Percentiles rank a stretch among this genome's conserved stretches.
phyloP scores from a whole-genome alignment of 2,888 invertebrate genomes.

The Auanema freiburgensis region DNA sequence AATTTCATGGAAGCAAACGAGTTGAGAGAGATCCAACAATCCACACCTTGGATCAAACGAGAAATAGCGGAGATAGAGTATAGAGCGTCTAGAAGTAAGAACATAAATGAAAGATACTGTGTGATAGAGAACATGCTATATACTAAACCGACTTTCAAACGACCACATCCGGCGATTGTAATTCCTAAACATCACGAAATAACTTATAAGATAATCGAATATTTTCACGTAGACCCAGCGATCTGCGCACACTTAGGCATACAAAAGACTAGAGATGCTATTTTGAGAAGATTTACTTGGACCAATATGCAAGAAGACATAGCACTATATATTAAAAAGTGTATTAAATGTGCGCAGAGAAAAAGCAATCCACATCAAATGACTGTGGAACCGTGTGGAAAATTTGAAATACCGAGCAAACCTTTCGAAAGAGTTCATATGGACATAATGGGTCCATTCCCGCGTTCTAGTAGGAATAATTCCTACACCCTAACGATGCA shows the following conservation, averaged over 20 bases:
- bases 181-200: slow-evolving; percentile 7
- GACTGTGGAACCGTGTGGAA: slow-evolving; percentile 17
- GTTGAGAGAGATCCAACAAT: slow-evolving; percentile 14
- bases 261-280: slow-evolving; percentile 8
- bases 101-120: slow-evolving; percentile 10
- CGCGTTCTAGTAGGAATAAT: slow-evolving; percentile 19
- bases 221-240: slow-evolving; percentile 17
- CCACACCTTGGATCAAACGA: slow-evolving; percentile 2
- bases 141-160: not conserved
- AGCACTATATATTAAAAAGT: slow-evolving; percentile 5
- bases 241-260: slow-evolving; percentile 21
- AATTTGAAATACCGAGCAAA: not conserved
- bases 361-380: slow-evolving; percentile 19
- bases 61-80: not conserved
- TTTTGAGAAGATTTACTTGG: slow-evolving; percentile 20
- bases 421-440: slow-evolving; percentile 25
- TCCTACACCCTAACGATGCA: slow-evolving; percentile 14
- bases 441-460: slow-evolving; percentile 27
- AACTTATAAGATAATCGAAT: slow-evolving; percentile 3
- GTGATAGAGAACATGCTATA: slow-evolving; percentile 15
- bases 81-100: not conserved
- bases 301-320: slow-evolving; percentile 15
- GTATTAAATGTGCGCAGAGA: slow-evolving; percentile 13
- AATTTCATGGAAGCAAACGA: not conserved
- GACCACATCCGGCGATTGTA: slow-evolving; percentile 8